Evolutionary conservation across 2,797 vertebrate species (phyloP).

Genomic region (Staurois parvus): DNA sequence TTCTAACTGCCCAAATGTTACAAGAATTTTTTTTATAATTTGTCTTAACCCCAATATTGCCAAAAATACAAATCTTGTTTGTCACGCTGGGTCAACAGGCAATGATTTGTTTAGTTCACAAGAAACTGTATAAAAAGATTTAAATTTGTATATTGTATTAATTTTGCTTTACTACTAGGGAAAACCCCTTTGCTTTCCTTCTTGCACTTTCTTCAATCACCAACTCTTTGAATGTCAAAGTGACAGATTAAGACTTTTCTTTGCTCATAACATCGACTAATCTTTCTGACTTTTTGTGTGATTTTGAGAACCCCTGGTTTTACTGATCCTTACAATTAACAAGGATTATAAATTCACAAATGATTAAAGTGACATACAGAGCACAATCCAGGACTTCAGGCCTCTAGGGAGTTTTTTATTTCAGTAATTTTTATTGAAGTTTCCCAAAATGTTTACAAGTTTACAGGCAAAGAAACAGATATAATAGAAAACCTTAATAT

Average conservation of each 20-base stretch:
- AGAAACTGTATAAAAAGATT: too few relatives aligned
- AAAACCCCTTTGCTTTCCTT: not conserved
- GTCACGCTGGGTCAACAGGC: too few relatives aligned
- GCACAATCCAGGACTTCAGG: not conserved
- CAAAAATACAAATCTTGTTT: too few relatives aligned
- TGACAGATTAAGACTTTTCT: not conserved
- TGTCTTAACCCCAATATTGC: too few relatives aligned
- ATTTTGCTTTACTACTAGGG: not conserved
- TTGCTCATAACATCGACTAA: not conserved
- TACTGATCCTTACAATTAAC: not conserved
- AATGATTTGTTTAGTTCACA: too few relatives aligned
- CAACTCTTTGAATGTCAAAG: not conserved
- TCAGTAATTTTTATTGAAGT: too few relatives aligned
- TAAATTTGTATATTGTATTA: not conserved
- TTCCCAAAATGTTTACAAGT: too few relatives aligned
- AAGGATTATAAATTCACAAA: not conserved
- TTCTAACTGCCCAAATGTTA: too few relatives aligned
- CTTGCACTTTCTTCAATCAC: not conserved
- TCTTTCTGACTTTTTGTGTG: not conserved
- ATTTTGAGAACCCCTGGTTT: not conserved
- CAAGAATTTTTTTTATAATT: too few relatives aligned
- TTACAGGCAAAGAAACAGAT: too few relatives aligned
- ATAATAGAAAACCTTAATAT: too few relatives aligned
- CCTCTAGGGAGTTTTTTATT: not conserved
- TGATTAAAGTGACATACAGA: constrained; percentile 1